Evolutionary conservation across 2,888 invertebrate genomes (phyloP), one percentile per base, ranked within the genome.

Genomic region (Heliconius hortense): DNA sequence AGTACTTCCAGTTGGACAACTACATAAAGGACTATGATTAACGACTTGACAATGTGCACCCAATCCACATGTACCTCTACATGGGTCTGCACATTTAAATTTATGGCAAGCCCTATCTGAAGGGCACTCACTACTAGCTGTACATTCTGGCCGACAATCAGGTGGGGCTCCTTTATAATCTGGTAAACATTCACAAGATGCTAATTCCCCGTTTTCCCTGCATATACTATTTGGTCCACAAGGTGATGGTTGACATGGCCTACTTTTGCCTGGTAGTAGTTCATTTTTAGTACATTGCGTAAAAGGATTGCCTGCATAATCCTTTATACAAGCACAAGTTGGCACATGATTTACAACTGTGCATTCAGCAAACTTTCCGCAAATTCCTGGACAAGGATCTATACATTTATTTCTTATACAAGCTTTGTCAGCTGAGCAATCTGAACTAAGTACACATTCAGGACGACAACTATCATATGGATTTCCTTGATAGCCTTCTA

Each of bases 401-500:
- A 95, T 94, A 85, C 98, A 98, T 88, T 97, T 97, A 86, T 97
- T 97, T 82, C 96, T 95, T 64, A 96, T 95, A 84, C 98, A 98
- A 64, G 97, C 96, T 87, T 96, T 96, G 84, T 97, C 96, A 3
- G 96, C 96, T 53, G 97, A 95, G 88, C 98, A 98, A 85, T 98
- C 98, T 0, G 97, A 96, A 87, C 97, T 98, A 2, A 97, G 94
- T 56, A 97, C 96, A 87, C 98, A 98, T 92, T 98, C 98, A 2
- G 98, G 98, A 80, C 97, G 95, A 84, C 98, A 97, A 64, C 96
- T 96, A 88, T 97, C 97, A 83, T 97, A 97, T 5, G 98, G 97
- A 90, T 97, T 97, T 74, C 98, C 98, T 85, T 96, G 96, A 85
- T 97, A 97, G 81, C 97, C 97, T 83, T 96, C 95, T 79, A 97